Base-by-base conservation (phyloP, 2,888 invertebrate genomes). In the Drosophila longiperda region DNA sequence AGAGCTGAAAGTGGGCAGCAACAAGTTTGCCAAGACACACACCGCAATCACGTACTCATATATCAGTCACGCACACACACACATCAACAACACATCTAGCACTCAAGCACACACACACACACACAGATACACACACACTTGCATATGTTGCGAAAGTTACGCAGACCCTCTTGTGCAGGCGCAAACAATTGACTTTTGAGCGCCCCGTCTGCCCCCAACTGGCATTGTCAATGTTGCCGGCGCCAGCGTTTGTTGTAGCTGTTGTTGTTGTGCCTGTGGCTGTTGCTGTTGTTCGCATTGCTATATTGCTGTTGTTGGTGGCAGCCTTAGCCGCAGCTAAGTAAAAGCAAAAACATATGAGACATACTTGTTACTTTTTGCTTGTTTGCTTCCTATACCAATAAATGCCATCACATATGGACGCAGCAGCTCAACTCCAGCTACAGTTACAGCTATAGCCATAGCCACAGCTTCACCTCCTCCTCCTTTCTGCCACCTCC, bases 171-270 rank as follows among this genome's bases (percentile, higher is more conserved):
- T 86, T 55, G 65, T 78, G 83, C 83, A 78, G 83, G 86, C 83
- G 81, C 86, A 83, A 83, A 83, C 83, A 83, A 83, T 83, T 83
- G 86, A 83, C 83, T 83, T 83, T 86, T 83, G 83, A 83, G 78
- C 81, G 69, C 54, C 66, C 74, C 40, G 49, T 48, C 77, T 59
- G 65, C 48, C 49, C 49, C 66, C 61, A 67, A 65, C 52, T 69
- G 69, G 53, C 50, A 40, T 62, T 71, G 78, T 78, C 77, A 78
- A 78, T 78, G 70, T 68, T 40, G 69, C 78, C 71, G 73, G 73
- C 75, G 67, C 77, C 71, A 81, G 64, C 52, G 60, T 55, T 73
- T 55, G 54, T 73, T 65, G 70, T 63, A 66, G 72, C 58, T 63
- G 65, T 52, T 69, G 73, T 11, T 45, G 53, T 32, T 73, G 62